Evolutionary conservation across 30 jellyfish, hydroid and myxozoan genomes (phyloP).

Genomic region (Clytia hemisphaerica): DNA sequence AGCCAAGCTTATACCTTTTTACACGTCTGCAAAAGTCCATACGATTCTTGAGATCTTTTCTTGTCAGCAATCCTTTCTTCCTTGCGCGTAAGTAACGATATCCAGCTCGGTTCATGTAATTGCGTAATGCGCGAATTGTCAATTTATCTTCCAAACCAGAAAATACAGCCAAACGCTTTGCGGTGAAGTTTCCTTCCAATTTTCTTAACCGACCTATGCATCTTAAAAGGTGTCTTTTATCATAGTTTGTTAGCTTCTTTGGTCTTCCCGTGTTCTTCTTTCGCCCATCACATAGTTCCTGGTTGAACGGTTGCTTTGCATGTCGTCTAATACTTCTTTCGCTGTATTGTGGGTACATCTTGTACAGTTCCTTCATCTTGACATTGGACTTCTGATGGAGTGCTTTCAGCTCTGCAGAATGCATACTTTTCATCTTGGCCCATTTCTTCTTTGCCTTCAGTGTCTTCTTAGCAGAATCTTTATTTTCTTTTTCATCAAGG

Average conservation of each 20-base stretch:
- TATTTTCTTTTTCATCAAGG: too few relatives aligned
- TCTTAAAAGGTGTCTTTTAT: constrained; percentile 16
- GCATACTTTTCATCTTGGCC: too few relatives aligned
- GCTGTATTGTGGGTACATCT: too few relatives aligned
- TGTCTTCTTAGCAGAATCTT: too few relatives aligned
- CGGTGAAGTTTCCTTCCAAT: constrained; percentile 18
- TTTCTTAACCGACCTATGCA: background rate
- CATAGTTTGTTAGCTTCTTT: constrained; percentile 5
- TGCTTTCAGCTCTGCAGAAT: too few relatives aligned
- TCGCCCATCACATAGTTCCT: background rate
- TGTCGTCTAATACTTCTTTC: constrained; percentile 17
- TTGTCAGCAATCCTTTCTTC: constrained; percentile 24
- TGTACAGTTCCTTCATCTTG: too few relatives aligned
- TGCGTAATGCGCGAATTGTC: too few relatives aligned
- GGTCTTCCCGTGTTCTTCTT: constrained; percentile 14
- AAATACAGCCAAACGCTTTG: constrained; percentile 22
- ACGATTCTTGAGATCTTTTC: constrained; percentile 25
- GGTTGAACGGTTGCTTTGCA: constrained; percentile 10
- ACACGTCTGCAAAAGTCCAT: constrained; percentile 6
- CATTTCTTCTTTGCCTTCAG: too few relatives aligned
- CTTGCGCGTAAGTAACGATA: too few relatives aligned
- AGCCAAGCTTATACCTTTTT: constrained; percentile 25
- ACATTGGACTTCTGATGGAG: too few relatives aligned
- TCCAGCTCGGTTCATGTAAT: too few relatives aligned
- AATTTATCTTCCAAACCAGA: too few relatives aligned